phyloP scores from a whole-genome alignment of 2,888 invertebrate species.

The Drosophila macrospina region DNA sequence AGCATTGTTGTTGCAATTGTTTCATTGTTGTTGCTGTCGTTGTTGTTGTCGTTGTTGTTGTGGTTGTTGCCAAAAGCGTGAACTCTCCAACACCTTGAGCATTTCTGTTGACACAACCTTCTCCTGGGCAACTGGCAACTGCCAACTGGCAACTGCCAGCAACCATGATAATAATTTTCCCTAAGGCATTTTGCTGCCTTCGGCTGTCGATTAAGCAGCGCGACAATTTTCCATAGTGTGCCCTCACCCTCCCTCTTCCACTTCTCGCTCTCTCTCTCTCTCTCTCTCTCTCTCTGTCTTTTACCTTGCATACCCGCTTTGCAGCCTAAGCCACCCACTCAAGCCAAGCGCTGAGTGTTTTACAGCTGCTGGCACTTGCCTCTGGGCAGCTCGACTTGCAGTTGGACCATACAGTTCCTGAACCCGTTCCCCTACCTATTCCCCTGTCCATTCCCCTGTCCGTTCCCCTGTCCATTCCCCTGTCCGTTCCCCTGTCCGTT shows the following conservation, averaged over 20 bases:
- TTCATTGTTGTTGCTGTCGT: conserved; percentile 29
- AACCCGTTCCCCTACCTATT: conserved; percentile 8
- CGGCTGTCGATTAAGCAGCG: conserved; percentile 78
- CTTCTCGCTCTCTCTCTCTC: background rate
- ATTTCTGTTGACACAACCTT: conserved; percentile 78
- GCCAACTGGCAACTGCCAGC: conserved; percentile 25
- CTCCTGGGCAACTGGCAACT: conserved; percentile 50
- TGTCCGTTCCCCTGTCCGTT: background rate
- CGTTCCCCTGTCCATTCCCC: background rate
- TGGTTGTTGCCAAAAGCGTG: conserved; percentile 74
- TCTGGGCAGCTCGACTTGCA: conserved; percentile 48
- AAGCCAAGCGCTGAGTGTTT: conserved; percentile 69
- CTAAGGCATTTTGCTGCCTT: conserved; percentile 56
- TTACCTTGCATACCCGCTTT: background rate
- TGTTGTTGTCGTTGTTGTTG: conserved; percentile 28
- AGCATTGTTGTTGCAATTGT: conserved; percentile 45
- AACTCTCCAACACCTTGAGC: conserved; percentile 79
- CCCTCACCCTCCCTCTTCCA: background rate
- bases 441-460: background rate
- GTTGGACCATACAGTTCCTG: conserved; percentile 14
- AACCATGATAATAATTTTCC: conserved; percentile 78
- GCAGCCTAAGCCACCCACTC: conserved; percentile 66
- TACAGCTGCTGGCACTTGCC: conserved; percentile 79
- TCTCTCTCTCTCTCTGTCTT: background rate
- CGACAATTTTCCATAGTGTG: conserved; percentile 78